Percentiles rank a stretch among this genome's conserved stretches.
Evolutionary conservation across 2,888 invertebrate species (phyloP).

Genomic region (Drosophila yooni): DNA sequence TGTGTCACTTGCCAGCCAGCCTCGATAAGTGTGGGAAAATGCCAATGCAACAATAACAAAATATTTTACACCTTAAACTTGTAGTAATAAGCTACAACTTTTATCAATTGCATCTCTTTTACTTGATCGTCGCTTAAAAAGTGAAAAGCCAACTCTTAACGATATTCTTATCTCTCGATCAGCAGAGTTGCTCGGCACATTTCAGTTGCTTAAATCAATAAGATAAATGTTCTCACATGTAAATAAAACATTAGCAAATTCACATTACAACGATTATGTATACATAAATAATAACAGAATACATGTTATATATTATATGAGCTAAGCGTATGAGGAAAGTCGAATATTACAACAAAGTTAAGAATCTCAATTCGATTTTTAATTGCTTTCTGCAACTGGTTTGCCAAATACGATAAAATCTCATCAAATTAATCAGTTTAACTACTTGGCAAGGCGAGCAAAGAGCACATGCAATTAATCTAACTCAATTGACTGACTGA

Average conservation of each 20-base stretch:
- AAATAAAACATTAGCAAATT: no score
- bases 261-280: not conserved
- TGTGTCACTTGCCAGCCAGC: constrained; percentile 75
- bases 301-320: no score
- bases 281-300: no score
- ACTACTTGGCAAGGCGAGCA: constrained; percentile 14
- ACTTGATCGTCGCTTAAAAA: not conserved
- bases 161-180: not conserved
- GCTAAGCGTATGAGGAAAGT: not conserved
- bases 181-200: not conserved
- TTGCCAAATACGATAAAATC: constrained; percentile 68
- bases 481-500: constrained; percentile 75
- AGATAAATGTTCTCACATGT: no score
- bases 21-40: constrained; percentile 52
- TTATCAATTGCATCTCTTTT: not conserved
- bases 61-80: not conserved
- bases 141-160: not conserved
- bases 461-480: constrained; percentile 68
- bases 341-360: not conserved
- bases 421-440: constrained; percentile 81
- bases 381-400: constrained; percentile 66
- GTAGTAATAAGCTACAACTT: not conserved
- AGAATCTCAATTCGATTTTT: constrained; percentile 47
- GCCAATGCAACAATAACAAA: constrained; percentile 23
- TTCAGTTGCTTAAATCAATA: no score